Evolutionary conservation across 2,888 invertebrate genomes (phyloP), one percentile per base, ranked within the genome.

Genomic region (Brenthis daphne): DNA sequence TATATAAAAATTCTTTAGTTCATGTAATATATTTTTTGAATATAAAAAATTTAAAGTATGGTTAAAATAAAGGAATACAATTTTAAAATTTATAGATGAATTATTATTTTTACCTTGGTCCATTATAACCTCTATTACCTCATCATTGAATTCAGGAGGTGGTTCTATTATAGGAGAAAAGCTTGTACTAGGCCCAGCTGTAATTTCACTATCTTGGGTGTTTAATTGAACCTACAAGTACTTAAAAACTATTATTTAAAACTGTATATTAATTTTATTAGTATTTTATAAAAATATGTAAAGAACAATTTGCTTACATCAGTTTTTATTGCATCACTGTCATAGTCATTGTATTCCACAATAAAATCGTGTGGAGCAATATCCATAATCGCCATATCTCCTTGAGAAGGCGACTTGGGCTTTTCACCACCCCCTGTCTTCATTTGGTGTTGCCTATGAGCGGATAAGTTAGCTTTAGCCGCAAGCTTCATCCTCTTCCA

Each of bases 281-380:
- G 24, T 24, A 3, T 24, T 24, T 24, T 24, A 24, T 24, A 24
- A 24, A 3, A 24, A 24, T 24, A 24, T 3, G 24, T 24, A 24
- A 16, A 37, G 6, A 33, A 37, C 20, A 63, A 37, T 63, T 43
- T 24, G 20, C 51, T 64, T 43, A 64, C 43, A 20, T 56, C 50
- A 13, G 14, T 29, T 56, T 56, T 56, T 33, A 56, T 56, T 43
- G 65, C 65, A 48, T 65, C 65, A 56, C 65, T 65, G 50, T 65
- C 57, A 55, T 48, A 65, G 43, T 53, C 33, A 43, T 64, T 64
- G 4, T 48, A 43, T 57, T 65, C 65, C 16, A 65, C 48, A 29
- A 57, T 20, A 65, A 65, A 65, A 65, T 65, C 57, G 16, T 57
- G 37, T 47, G 65, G 57, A 33, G 51, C 65, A 53, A 65, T 65